A percentile compares a stretch with the other conserved stretches of the same genome.
Conservation (phyloP, 2,888 invertebrate species). For the Lysandra bellargus region DNA sequence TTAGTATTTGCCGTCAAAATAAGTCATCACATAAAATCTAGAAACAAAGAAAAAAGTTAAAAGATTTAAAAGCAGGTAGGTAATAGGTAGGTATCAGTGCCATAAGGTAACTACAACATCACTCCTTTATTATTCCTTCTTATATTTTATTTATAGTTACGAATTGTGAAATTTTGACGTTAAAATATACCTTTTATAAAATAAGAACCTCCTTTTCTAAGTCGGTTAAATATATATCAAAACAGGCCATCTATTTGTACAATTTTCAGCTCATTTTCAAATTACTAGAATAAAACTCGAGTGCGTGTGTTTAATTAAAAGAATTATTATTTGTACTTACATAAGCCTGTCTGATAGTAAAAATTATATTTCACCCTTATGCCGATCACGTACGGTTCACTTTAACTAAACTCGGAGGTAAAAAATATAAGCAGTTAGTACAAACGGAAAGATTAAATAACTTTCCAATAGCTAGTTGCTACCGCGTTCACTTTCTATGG, state of each 20-base stretch:
- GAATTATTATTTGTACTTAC: conserved; percentile 8
- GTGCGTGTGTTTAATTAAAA: conserved; percentile 11
- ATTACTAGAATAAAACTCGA: neutral
- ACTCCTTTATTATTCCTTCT: no score
- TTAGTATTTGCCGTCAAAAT: no score
- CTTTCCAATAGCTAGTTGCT: neutral
- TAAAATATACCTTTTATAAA: no score
- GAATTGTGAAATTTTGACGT: no score
- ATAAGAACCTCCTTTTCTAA: no score
- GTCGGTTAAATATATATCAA: no score
- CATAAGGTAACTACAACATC: no score
- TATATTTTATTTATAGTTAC: no score
- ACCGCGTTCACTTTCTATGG: neutral
- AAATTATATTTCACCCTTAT: neutral
- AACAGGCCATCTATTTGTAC: neutral
- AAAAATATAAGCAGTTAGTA: neutral
- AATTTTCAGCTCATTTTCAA: neutral
- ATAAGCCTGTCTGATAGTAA: neutral
- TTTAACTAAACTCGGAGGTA: neutral
- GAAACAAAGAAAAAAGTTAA: no score
- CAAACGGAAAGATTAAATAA: neutral
- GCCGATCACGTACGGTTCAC: neutral
- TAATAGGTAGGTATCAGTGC: no score
- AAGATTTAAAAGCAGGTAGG: no score
- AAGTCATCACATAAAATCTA: no score